Base-by-base conservation (phyloP, 2,797 vertebrate genomes). In the Anomalospiza imberbis region DNA sequence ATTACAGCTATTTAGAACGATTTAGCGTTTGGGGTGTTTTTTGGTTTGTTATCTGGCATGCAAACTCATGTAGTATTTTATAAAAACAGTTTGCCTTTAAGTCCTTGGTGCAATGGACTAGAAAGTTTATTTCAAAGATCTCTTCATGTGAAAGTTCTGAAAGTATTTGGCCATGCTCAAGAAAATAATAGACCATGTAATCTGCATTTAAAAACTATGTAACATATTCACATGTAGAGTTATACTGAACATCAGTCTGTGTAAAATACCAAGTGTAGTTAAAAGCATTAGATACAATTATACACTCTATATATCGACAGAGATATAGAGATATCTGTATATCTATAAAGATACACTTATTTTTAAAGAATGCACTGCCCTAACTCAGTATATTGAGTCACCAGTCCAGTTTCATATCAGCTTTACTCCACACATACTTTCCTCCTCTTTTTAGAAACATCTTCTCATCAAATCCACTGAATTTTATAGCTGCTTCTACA, bases 341-440 rank as follows among this genome's bases (percentile, higher is more conserved):
- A 51, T 18, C 44, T 57, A 38, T 32, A 55, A 47, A 45, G 24
- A 57, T 11, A 68, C 17, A n/a, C 3, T 3, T 5, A 6, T 85
- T 42, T 47, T 85, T 73, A 80, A 45, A 80, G 48, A 85, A 45
- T 83, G n/a, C 28, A 53, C 29, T 94, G 19, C 25, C 31, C 40
- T 45, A n/a, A 62, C 70, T 78, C 73, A 72, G 11, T 53, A 6
- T 20, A 25, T 44, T 54, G 58, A 88, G 21, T 98, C 97, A 99
- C 99, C 99, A 99, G 47, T 99, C 98, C 65, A 99, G 96, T 84
- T 97, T 98, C 98, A 99, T 98, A 85, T 99, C 98, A 2, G 98
- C 98, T 98, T 99, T 99, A 96, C 98, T 99, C 99, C 99, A 99
- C 8, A 98, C 65, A 9, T 99, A 99, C 85, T 99, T 99, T 18